phyloP scores from a whole-genome alignment of 1,140 invertebrate genomes.

The Cephus cinctus region DNA sequence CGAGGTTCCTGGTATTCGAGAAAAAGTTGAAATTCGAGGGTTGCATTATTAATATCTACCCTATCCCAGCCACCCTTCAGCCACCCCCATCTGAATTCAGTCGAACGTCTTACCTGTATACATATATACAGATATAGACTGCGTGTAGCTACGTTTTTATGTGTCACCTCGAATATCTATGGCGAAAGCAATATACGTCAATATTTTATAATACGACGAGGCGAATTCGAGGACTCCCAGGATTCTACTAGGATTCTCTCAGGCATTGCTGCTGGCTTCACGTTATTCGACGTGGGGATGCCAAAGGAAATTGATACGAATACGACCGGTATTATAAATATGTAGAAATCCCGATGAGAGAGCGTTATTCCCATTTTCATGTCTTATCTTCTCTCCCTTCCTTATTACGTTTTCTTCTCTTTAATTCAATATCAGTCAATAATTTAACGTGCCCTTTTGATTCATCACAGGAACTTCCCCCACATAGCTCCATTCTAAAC shows the following conservation, averaged over 20 bases:
- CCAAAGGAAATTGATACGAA: conserved; percentile 37
- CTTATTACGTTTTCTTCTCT: no score
- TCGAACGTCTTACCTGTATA: background rate
- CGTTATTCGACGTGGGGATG: conserved; percentile 29
- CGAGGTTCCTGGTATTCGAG: conserved; percentile 29
- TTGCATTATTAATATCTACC: conserved; percentile 39
- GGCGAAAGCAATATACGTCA: background rate
- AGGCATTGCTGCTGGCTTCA: conserved; percentile 21
- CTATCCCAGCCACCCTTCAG: conserved; percentile 15
- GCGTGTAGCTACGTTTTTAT: conserved; percentile 31
- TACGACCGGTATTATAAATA: conserved; percentile 30
- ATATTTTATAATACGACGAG: background rate
- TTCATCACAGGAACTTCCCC: no score
- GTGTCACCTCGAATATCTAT: background rate
- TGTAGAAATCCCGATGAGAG: conserved; percentile 25
- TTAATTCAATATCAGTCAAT: conserved; percentile 40
- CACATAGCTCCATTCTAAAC: no score
- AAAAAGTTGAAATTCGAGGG: conserved; percentile 43
- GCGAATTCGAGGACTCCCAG: background rate
- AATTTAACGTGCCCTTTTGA: conserved; percentile 38
- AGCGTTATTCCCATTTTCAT: no score
- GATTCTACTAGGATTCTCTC: no score
- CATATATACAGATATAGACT: conserved; percentile 22
- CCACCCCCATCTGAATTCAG: conserved; percentile 8
- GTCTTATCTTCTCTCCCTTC: no score